Evolutionary conservation across 2,888 invertebrate species (phyloP).

Genomic region (Rotaria socialis): DNA sequence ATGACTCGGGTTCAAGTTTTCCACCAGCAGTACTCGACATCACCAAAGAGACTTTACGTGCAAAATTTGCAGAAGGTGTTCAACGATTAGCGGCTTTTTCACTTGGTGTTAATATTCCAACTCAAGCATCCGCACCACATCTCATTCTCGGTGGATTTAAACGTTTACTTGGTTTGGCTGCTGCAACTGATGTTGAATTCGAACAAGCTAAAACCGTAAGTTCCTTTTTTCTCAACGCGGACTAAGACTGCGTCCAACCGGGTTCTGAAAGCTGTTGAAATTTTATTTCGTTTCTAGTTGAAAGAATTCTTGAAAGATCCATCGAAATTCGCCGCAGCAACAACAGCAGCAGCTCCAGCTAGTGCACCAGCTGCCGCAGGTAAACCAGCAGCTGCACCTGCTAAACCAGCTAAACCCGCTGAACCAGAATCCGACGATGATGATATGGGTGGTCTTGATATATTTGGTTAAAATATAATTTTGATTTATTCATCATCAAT

Average conservation of each 20-base stretch:
- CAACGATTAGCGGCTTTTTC: conserved; percentile 88
- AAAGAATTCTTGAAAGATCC: conserved; percentile 46
- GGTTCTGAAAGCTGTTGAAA: not conserved
- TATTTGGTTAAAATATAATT: not conserved
- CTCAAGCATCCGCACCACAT: conserved; percentile 91
- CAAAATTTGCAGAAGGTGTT: conserved; percentile 85
- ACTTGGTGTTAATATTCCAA: conserved; percentile 88
- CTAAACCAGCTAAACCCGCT: conserved; percentile 37
- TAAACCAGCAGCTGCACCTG: conserved; percentile 32
- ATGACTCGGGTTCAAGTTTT: conserved; percentile 95
- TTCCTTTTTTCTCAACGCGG: not conserved
- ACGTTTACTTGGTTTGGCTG: conserved; percentile 91
- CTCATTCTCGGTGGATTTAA: conserved; percentile 72
- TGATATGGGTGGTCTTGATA: conserved; percentile 40
- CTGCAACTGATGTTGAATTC: conserved; percentile 88
- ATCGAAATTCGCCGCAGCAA: conserved; percentile 45
- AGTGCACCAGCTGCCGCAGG: conserved; percentile 11
- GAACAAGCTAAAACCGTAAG: conserved; percentile 41
- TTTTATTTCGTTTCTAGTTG: not conserved
- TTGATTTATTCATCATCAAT: not conserved
- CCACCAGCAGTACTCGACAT: conserved; percentile 94
- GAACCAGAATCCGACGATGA: conserved; percentile 43
- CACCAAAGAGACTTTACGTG: conserved; percentile 86
- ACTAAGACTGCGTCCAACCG: not conserved
- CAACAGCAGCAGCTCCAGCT: conserved; percentile 43